Evolutionary conservation across 2,797 vertebrate genomes (phyloP).

Genomic region (Paguma larvata): DNA sequence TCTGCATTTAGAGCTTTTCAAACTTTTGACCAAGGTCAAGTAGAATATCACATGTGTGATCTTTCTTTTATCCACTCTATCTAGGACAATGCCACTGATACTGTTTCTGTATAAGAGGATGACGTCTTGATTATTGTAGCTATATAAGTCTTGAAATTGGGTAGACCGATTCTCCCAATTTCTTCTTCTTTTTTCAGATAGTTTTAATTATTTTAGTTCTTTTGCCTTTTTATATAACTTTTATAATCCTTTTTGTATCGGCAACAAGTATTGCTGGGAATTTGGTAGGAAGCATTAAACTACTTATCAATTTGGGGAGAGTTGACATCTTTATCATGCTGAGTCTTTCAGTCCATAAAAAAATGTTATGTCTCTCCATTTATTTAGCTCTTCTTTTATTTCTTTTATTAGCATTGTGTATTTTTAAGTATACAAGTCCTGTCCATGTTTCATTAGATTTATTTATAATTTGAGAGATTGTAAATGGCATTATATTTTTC

Average conservation of each 20-base stretch:
- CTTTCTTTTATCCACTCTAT: neutral
- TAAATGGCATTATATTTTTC: conserved; percentile 27
- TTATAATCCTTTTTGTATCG: neutral
- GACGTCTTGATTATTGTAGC: neutral
- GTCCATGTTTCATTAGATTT: neutral
- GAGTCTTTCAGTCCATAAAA: neutral
- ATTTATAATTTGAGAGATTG: neutral
- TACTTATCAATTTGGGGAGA: neutral
- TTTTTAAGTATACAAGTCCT: conserved; percentile 21
- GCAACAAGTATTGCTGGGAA: neutral
- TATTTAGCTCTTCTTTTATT: conserved; percentile 12
- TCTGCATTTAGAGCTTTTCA: conserved; percentile 23
- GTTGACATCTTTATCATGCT: neutral
- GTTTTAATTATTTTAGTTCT: neutral
- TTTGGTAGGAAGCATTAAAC: conserved; percentile 7
- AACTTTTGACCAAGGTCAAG: neutral
- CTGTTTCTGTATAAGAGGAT: neutral
- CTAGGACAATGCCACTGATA: neutral
- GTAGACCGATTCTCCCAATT: neutral
- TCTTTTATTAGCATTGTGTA: neutral
- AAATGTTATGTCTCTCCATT: neutral
- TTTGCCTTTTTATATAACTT: neutral
- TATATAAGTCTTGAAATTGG: neutral
- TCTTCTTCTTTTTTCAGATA: neutral
- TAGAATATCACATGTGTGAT: neutral